Base-by-base conservation (phyloP, 2,797 vertebrate species). In the Melanotaenia nigrans region DNA sequence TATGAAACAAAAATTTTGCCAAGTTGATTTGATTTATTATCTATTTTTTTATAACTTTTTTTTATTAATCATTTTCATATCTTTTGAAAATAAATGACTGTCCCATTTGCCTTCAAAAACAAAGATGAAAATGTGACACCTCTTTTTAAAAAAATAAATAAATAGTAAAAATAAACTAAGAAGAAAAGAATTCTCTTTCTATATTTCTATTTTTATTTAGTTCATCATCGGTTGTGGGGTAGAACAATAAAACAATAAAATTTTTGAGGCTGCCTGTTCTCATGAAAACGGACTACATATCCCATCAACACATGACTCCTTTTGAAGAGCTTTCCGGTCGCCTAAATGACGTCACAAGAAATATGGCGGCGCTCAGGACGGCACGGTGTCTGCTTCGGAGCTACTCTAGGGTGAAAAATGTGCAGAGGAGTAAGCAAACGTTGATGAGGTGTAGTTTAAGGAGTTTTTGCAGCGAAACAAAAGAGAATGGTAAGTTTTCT, bases 351-450 rank as follows among this genome's bases (percentile, higher is more conserved):
- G 71, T 83, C 68, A 74, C 3, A 77, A 66, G 65, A 88, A 90
- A 78, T 61, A 95, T 95, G 94, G 94, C 94, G 25, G 90, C 91
- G 61, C 79, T 91, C 64, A 54, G 90, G 14, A 45, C 71, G 0
- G 74, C 76, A 28, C 86, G 91, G 82, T 82, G 83, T 30, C 24
- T 91, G 0, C 25, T 91, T 1, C 75, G 87, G 20, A 90, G 79
- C 63, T 92, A 16, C 60, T 85, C 72, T 22, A 51, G 79, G 24
- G 16, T 88, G 5, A 90, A 85, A 87, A 67, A 77, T 69, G 83
- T 81, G 0, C 71, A 73, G 38, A 83, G 49, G 56, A 83, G 77
- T 32, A 77, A 67, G 0, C 71, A 61, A 2, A 30, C 69, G 5
- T 25, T 76, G 63, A 9, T 71, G 1, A 70, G 42, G 59, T 81